phyloP scores from a whole-genome alignment of 2,888 invertebrate species.

The Melangyna quadrimaculata region DNA sequence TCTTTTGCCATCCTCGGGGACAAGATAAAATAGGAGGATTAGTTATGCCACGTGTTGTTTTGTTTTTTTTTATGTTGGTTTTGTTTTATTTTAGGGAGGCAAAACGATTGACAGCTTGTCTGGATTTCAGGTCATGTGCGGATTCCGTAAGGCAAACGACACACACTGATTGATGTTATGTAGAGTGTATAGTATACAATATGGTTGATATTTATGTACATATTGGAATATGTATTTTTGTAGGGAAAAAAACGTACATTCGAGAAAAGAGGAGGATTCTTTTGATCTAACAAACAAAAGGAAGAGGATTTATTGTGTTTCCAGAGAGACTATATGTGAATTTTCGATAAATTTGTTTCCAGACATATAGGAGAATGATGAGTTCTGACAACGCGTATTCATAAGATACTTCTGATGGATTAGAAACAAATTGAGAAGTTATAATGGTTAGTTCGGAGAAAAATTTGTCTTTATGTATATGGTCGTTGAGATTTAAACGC shows the following conservation, averaged over 20 bases:
- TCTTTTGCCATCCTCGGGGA: constrained; percentile 1
- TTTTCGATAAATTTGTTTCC: constrained; percentile 7
- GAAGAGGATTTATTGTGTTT: constrained; percentile 23
- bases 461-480: not conserved
- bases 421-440: constrained; percentile 18
- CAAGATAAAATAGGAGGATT: constrained; percentile 39
- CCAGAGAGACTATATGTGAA: not conserved
- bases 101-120: constrained; percentile 47
- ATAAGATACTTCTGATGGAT: not conserved
- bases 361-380: constrained; percentile 5
- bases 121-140: constrained; percentile 29
- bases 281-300: constrained; percentile 10
- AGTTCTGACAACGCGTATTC: not conserved
- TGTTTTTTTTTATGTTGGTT: not conserved
- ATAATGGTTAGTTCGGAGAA: not conserved
- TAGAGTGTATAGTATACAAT: not conserved
- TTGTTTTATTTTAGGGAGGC: not conserved
- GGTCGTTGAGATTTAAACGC: not conserved
- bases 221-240: not conserved
- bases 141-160: constrained; percentile 8
- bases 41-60: constrained; percentile 28
- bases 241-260: not conserved
- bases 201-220: not conserved
- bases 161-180: constrained; percentile 9
- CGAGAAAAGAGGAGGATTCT: not conserved